Conservation (phyloP, 2,797 vertebrate species). For the Lacerta bilineata region DNA sequence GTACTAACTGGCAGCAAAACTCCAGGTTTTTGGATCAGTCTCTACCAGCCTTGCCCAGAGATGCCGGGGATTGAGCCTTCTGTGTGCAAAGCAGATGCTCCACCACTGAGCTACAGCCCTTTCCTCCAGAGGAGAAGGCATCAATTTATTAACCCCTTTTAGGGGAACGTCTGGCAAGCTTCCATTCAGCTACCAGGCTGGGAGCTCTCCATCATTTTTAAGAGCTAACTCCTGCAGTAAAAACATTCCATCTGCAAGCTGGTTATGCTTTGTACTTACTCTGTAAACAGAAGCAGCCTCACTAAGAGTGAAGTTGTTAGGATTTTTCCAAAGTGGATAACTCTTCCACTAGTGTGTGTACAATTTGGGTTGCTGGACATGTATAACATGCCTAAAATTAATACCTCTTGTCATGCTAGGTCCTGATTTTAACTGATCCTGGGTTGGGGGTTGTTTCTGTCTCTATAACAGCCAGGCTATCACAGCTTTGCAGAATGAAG, state of each 20-base stretch:
- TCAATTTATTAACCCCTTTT: neutral
- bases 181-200: neutral
- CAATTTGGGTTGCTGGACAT: too few relatives aligned
- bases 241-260: neutral
- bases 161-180: neutral
- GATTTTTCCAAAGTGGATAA: neutral
- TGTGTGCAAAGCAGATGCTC: too few relatives aligned
- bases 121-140: neutral
- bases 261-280: neutral
- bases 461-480: slow-evolving; percentile 80
- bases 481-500: slow-evolving; percentile 83
- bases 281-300: neutral
- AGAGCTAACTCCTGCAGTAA: neutral
- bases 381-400: neutral
- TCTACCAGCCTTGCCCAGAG: too few relatives aligned
- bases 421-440: neutral
- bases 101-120: too few relatives aligned
- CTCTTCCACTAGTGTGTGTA: too few relatives aligned
- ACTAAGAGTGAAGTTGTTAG: neutral
- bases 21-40: too few relatives aligned
- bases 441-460: neutral
- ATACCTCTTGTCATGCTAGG: neutral
- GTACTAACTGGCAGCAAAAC: too few relatives aligned
- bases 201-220: neutral
- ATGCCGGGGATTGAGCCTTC: too few relatives aligned